Evolutionary conservation across 2,888 invertebrate species (phyloP), one percentile per base, ranked within the genome.

Genomic region (Tetranychus truncatus): DNA sequence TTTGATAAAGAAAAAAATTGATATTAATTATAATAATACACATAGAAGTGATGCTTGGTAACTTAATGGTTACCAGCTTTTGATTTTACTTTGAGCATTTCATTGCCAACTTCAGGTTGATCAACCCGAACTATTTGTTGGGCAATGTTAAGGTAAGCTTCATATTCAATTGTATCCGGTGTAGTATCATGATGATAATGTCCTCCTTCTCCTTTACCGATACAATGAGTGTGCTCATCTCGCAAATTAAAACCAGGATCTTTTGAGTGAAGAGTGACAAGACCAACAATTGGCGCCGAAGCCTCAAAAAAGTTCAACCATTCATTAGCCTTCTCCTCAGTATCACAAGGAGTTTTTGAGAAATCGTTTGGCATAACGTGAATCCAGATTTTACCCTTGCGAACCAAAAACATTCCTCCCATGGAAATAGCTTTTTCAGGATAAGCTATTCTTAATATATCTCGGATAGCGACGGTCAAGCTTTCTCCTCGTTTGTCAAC

Each of bases 101-200:
- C 55, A 55, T 55, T 55, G 9, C 55, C 55, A 55, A 15, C 11
- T 7, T 7, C 9, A 0, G 93, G 92, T 79, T 87, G 86, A 92
- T 86, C 82, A 84, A 86, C 81, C 86, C 87, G 80, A 78, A 83
- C 83, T 65, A 85, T 77, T 24, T 77, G 79, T 76, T 83, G 81
- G 2, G 90, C 94, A 69, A 90, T 84, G 81, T 87, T 88, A 82
- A 96, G 92, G 85, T 77, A 77, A 67, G 66, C 77, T 55, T 74
- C 74, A 84, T 99, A 95, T 81, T 91, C 89, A 11, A 88, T 93
- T n/a, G 82, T 85, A 9, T 88, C 89, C 0, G 97, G 95, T 45
- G 93, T 92, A 9, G 89, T 90, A 84, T 99, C 97, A 82, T 89
- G 89, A 84, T 99, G 97, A 85, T 97, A 99, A 86, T 99, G 97